Conservation (phyloP, 2,113 vertebrate genomes). For the Ardeotis arabs region DNA sequence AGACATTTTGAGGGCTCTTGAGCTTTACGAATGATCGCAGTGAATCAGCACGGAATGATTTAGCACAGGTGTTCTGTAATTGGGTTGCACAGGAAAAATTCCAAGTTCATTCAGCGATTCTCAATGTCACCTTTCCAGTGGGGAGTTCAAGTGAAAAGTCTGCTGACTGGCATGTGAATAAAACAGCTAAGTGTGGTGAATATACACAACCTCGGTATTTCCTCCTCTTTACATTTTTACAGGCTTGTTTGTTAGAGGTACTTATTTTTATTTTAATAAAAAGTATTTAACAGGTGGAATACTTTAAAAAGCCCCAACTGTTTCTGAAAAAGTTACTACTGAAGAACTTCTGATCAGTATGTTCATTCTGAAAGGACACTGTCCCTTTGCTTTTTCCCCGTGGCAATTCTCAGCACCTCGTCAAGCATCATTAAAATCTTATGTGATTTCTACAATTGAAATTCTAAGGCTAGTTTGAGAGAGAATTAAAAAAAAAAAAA, state of each 20-base stretch:
- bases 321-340: background rate
- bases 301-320: background rate
- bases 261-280: background rate
- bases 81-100: background rate
- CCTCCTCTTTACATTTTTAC: background rate
- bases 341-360: background rate
- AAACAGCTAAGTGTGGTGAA: background rate
- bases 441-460: background rate
- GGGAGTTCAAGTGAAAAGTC: background rate
- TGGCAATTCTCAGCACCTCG: background rate
- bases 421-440: conserved; percentile 21
- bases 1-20: conserved; percentile 53
- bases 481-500: background rate
- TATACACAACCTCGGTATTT: background rate
- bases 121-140: conserved; percentile 25
- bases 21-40: conserved; percentile 53
- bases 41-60: conserved; percentile 48
- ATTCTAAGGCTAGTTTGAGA: background rate
- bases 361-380: background rate
- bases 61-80: conserved; percentile 58
- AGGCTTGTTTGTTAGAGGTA: background rate
- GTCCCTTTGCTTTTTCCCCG: background rate
- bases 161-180: background rate
- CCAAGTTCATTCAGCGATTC: background rate
- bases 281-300: background rate